These are phyloP conservation scores for Sardina pilchardus DNA, from an alignment of 2,113 vertebrate species.

Conservation along the genomic window DNA sequence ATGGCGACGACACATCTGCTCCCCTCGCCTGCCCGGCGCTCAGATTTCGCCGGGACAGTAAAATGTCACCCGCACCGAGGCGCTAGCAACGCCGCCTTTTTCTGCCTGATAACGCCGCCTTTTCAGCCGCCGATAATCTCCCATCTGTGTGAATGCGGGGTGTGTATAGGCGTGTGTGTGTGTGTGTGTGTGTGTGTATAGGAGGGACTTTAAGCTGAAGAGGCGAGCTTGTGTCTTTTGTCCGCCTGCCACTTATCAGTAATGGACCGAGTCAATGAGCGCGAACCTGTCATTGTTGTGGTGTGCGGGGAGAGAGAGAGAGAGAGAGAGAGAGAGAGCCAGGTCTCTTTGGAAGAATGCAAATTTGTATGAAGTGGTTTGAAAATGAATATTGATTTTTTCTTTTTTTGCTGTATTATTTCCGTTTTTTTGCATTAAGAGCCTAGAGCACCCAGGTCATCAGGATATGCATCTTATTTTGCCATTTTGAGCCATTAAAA, in stretches of 20 bases:
- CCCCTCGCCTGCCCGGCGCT: constrained; percentile 64
- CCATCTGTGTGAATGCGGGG: constrained; percentile 65
- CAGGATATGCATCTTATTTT: constrained; percentile 3
- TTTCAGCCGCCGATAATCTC: constrained; percentile 70
- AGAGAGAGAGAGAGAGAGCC: neutral
- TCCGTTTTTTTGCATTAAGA: neutral
- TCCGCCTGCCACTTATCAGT: constrained; percentile 10
- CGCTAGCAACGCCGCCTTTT: constrained; percentile 66
- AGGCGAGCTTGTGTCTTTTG: constrained; percentile 47
- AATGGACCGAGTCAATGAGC: constrained; percentile 62
- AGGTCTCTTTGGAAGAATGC: neutral
- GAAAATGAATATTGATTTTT: constrained; percentile 67
- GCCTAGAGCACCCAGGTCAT: neutral
- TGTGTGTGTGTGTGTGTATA: neutral
- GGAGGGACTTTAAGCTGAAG: constrained; percentile 34
- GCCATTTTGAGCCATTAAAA: neutral
- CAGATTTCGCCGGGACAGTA: constrained; percentile 68
- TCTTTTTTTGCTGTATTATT: constrained; percentile 26
- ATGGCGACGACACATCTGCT: too few species aligned
- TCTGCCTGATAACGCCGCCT: constrained; percentile 68
- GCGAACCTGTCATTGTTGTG: constrained; percentile 50
- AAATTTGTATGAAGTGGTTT: constrained; percentile 36
- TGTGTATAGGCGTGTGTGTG: constrained; percentile 30
- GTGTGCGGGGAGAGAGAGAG: constrained; percentile 41
- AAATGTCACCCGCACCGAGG: constrained; percentile 65